Evolutionary conservation across 2,888 invertebrate genomes (phyloP).

Genomic region (Tolmerus cingulatus): DNA sequence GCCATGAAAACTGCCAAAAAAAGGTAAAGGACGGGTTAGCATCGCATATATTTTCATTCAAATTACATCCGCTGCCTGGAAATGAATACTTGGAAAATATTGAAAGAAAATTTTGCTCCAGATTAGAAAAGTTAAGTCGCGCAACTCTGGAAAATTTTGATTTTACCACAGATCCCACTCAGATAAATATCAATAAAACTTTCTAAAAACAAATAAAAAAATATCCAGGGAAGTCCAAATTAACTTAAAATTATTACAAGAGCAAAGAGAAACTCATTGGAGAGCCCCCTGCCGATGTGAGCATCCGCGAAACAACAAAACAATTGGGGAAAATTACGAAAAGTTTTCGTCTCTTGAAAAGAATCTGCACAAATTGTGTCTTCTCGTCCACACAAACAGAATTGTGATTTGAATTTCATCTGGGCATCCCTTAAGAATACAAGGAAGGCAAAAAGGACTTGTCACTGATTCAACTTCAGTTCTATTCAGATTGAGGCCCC

Average conservation of each 20-base stretch:
- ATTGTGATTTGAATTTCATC: constrained; percentile 19
- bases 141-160: background rate
- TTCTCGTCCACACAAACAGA: background rate
- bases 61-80: background rate
- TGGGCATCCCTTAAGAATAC: background rate
- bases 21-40: background rate
- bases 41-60: background rate
- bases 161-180: background rate
- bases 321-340: background rate
- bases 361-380: background rate
- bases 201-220: background rate
- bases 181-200: constrained; percentile 8
- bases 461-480: background rate
- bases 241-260: background rate
- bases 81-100: background rate
- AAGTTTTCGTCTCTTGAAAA: background rate
- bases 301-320: constrained; percentile 1
- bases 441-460: background rate
- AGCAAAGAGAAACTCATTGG: background rate
- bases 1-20: background rate
- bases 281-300: background rate
- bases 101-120: background rate
- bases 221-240: background rate
- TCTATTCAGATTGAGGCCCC: background rate
- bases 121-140: background rate